Evolutionary conservation across 2,113 vertebrate species (phyloP).

Genomic region (Tretioscincus oriximinensis): DNA sequence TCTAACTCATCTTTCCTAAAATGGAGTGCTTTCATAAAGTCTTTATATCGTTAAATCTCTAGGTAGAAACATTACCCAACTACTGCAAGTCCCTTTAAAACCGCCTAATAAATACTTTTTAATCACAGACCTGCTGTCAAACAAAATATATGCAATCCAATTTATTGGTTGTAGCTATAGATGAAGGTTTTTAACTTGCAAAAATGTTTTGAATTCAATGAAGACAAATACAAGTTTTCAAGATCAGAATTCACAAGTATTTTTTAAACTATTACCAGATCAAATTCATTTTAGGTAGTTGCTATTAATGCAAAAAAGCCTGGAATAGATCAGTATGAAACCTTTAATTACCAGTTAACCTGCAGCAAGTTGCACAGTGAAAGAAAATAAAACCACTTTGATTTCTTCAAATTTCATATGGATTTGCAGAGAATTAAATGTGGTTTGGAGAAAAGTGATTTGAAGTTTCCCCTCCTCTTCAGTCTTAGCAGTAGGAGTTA

Average conservation of each 20-base stretch:
- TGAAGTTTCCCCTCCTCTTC: no score
- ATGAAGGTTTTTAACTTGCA: background rate
- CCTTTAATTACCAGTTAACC: background rate
- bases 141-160: slow-evolving; percentile 49
- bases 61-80: slow-evolving; percentile 56
- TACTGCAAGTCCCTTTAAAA: slow-evolving; percentile 42
- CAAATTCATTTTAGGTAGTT: slow-evolving; percentile 18
- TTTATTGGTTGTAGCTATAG: slow-evolving; percentile 23
- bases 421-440: no score
- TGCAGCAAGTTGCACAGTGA: no score
- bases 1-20: slow-evolving; percentile 54
- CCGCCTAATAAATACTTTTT: slow-evolving; percentile 65
- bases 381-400: no score
- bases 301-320: slow-evolving; percentile 19
- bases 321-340: slow-evolving; percentile 24
- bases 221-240: background rate
- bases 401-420: no score
- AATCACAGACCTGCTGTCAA: slow-evolving; percentile 66
- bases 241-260: background rate
- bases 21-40: slow-evolving; percentile 67
- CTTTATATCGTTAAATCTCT: slow-evolving; percentile 58
- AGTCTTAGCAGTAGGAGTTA: no score
- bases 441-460: no score
- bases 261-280: background rate
- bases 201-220: slow-evolving; percentile 10